Conservation (phyloP, 2,888 invertebrate species). For the Ecliptopera silaceata region DNA sequence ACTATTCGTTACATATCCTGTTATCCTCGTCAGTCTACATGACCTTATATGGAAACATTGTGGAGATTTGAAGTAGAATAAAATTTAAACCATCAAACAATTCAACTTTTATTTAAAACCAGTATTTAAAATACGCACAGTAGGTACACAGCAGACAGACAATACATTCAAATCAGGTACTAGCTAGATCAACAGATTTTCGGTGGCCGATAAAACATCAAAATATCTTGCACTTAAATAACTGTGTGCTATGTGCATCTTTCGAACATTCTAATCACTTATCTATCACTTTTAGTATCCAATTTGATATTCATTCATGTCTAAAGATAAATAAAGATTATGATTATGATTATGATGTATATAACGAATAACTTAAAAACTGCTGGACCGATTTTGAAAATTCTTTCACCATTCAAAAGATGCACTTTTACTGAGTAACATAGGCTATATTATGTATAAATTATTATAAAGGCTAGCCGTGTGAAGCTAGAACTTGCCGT, state of each 20-base stretch:
- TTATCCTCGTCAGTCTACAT: constrained; percentile 2
- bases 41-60: not conserved
- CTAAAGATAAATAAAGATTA: no score
- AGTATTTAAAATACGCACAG: not conserved
- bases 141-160: no score
- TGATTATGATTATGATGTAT: no score
- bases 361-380: no score
- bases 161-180: not conserved
- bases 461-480: no score
- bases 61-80: not conserved
- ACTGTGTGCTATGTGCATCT: not conserved
- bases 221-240: not conserved
- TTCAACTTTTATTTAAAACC: constrained; percentile 3
- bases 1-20: constrained; percentile 1
- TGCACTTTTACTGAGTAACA: no score
- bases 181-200: constrained; percentile 9
- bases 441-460: no score
- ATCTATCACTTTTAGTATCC: not conserved
- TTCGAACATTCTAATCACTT: not conserved
- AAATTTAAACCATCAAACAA: constrained; percentile 1
- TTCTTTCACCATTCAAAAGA: no score
- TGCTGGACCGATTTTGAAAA: no score
- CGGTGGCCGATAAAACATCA: constrained; percentile 1
- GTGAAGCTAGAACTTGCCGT: no score
- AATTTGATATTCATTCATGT: not conserved